These are phyloP conservation scores for Nipponia nippon DNA, from an alignment of 2,113 vertebrate species.

Conservation along the genomic window DNA sequence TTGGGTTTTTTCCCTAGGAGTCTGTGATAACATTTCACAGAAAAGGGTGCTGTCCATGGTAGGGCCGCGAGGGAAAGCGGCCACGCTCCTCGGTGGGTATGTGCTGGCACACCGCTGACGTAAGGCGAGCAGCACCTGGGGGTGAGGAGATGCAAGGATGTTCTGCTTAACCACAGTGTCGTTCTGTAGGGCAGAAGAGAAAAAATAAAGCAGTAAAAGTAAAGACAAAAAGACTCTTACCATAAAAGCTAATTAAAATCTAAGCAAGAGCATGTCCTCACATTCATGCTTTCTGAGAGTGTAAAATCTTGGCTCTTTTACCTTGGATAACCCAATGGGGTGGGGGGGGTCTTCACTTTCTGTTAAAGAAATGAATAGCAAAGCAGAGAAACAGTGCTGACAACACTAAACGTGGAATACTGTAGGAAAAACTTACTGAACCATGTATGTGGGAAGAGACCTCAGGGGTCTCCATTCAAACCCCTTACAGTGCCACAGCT, in stretches of 20 bases:
- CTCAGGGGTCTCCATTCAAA: not conserved
- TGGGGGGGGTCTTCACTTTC: not conserved
- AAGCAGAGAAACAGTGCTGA: not conserved
- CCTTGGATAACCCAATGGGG: too few relatives aligned
- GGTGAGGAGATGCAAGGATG: rapidly evolving
- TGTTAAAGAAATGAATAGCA: not conserved
- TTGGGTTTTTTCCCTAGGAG: rapidly evolving
- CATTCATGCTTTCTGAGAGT: not conserved
- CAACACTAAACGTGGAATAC: not conserved
- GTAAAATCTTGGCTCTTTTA: not conserved
- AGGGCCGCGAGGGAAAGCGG: rapidly evolving
- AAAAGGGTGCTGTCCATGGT: rapidly evolving
- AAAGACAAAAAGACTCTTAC: not conserved
- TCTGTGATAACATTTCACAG: rapidly evolving
- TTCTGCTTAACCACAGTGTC: not conserved
- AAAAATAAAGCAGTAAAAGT: not conserved
- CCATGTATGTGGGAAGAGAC: not conserved
- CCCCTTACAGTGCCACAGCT: not conserved
- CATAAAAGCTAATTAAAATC: not conserved
- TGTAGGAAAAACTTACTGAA: not conserved
- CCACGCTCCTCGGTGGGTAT: rapidly evolving
- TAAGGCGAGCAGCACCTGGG: not conserved
- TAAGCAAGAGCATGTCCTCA: not conserved
- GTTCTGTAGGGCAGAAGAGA: not conserved
- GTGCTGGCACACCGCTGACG: rapidly evolving